Evolutionary conservation across 2,113 vertebrate species (phyloP).

Genomic region (Scolopax mira): DNA sequence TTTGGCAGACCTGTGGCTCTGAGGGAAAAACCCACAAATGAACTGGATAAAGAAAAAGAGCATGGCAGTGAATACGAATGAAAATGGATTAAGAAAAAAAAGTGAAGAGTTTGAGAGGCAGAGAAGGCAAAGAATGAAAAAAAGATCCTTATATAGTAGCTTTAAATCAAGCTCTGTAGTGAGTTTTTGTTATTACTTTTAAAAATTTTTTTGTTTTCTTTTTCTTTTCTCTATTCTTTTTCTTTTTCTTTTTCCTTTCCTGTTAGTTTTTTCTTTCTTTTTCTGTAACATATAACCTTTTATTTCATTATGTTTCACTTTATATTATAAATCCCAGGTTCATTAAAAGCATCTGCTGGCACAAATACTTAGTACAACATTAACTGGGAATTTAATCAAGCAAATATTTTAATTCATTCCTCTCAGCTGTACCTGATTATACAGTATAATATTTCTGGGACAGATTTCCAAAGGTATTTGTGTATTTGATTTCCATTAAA

Average conservation of each 20-base stretch:
- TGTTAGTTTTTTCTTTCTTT: neutral
- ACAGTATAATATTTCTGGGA: neutral
- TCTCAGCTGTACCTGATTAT: neutral
- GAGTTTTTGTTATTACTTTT: accelerated
- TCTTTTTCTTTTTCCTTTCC: neutral
- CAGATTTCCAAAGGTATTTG: neutral
- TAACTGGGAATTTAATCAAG: neutral
- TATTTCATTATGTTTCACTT: neutral
- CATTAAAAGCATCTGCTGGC: neutral
- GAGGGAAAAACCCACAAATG: neutral
- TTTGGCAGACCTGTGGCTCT: neutral
- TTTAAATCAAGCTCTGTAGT: neutral
- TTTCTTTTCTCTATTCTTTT: no score
- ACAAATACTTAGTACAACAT: neutral
- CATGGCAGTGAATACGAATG: neutral
- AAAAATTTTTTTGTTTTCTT: no score
- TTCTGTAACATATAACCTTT: neutral
- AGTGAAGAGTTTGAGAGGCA: neutral
- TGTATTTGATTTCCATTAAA: neutral
- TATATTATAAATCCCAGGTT: neutral
- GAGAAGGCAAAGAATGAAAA: neutral
- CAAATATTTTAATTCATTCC: neutral
- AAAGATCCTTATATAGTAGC: neutral
- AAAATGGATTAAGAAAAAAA: neutral
- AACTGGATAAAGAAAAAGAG: neutral